These are phyloP conservation scores for Epinephelus malabaricus DNA, from an alignment of 2,797 vertebrate species.

Conservation along the genomic window DNA sequence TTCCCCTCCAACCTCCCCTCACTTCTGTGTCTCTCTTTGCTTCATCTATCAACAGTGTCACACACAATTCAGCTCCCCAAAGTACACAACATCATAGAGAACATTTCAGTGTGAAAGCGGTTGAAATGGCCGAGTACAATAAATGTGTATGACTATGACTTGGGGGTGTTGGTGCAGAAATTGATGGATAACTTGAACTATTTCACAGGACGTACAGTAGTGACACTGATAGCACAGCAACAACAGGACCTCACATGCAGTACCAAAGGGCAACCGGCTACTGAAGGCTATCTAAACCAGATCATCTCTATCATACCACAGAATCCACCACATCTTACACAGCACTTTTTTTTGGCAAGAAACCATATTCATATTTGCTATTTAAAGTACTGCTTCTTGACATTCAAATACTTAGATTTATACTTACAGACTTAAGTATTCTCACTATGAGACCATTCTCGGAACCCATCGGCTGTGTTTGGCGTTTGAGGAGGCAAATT, in stretches of 20 bases:
- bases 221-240: background rate
- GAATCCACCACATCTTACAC: too few relatives aligned
- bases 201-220: background rate
- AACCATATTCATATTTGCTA: too few relatives aligned
- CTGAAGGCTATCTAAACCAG: too few relatives aligned
- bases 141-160: background rate
- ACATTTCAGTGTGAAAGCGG: slow-evolving; percentile 11
- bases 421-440: too few relatives aligned
- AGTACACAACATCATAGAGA: slow-evolving; percentile 33
- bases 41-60: slow-evolving; percentile 57
- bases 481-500: too few relatives aligned
- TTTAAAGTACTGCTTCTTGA: too few relatives aligned
- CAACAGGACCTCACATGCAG: background rate
- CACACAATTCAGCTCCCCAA: slow-evolving; percentile 38
- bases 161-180: background rate
- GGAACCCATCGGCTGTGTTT: too few relatives aligned
- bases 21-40: slow-evolving; percentile 30
- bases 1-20: slow-evolving; percentile 49
- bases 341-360: too few relatives aligned
- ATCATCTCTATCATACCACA: too few relatives aligned
- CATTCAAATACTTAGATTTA: too few relatives aligned
- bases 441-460: too few relatives aligned
- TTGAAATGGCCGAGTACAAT: slow-evolving; percentile 1
- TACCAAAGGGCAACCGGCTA: background rate
- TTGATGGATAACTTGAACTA: slow-evolving; percentile 2